These are phyloP conservation scores for Pelodytes ibericus DNA, from an alignment of 2,797 vertebrate species.

Conservation along the genomic window DNA sequence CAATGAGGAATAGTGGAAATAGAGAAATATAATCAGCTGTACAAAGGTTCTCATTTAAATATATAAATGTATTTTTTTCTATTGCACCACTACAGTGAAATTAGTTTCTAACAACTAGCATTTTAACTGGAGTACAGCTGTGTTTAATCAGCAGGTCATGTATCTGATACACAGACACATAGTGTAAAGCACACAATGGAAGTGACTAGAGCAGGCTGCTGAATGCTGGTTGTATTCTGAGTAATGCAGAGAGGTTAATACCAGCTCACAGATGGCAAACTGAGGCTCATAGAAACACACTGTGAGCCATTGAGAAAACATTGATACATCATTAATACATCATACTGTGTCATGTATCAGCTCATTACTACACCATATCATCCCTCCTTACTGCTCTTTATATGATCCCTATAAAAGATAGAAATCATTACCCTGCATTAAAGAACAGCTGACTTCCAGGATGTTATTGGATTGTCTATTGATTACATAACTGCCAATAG, in stretches of 20 bases:
- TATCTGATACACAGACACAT: slow-evolving; percentile 31
- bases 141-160: slow-evolving; percentile 38
- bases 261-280: slow-evolving; percentile 33
- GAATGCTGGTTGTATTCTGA: background rate
- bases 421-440: too few relatives aligned
- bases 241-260: slow-evolving; percentile 25
- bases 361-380: too few relatives aligned
- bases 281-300: background rate
- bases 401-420: too few relatives aligned
- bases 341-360: too few relatives aligned
- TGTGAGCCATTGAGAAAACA: background rate
- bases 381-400: too few relatives aligned
- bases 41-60: background rate
- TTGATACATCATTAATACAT: background rate
- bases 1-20: too few relatives aligned
- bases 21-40: too few relatives aligned
- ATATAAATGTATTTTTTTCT: slow-evolving; percentile 21
- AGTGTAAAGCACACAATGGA: slow-evolving; percentile 22
- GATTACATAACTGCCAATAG: too few relatives aligned
- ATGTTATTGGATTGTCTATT: too few relatives aligned
- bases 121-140: slow-evolving; percentile 15
- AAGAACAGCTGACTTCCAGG: too few relatives aligned
- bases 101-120: slow-evolving; percentile 22
- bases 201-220: background rate
- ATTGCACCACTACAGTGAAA: background rate